A percentile compares a stretch with the other conserved stretches of the same genome.
Evolutionary conservation across 2,888 invertebrate genomes (phyloP).

Genomic region (Dioctria rufipes): DNA sequence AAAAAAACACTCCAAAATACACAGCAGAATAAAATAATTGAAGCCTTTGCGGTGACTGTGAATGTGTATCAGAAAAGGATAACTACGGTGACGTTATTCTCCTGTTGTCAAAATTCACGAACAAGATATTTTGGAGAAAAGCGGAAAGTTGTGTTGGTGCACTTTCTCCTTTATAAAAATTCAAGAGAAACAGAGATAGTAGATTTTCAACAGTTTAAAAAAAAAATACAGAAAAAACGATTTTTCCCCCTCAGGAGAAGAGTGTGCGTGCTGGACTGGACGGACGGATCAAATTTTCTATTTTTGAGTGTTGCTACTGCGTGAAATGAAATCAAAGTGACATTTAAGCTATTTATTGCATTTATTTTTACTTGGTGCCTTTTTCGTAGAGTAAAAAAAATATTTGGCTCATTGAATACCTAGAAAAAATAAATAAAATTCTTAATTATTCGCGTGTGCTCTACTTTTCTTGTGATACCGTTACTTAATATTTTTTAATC

Average conservation of each 20-base stretch:
- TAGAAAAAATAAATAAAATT: no score
- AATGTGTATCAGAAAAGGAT: slow-evolving; percentile 39
- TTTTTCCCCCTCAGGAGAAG: slow-evolving; percentile 8
- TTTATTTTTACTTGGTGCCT: slow-evolving; percentile 48
- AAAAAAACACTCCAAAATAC: no score
- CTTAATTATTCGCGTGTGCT: background rate
- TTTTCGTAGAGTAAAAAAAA: slow-evolving; percentile 8
- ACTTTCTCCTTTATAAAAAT: slow-evolving; percentile 40
- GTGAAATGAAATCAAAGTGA: slow-evolving; percentile 34
- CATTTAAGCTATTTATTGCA: background rate
- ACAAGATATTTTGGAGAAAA: slow-evolving; percentile 23
- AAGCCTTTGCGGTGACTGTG: no score
- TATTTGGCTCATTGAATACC: no score
- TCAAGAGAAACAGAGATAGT: slow-evolving; percentile 18
- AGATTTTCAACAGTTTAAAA: background rate
- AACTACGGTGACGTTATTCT: background rate
- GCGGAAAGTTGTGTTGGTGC: slow-evolving; percentile 33
- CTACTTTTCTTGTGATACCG: slow-evolving; percentile 35
- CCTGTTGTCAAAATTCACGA: slow-evolving; percentile 5
- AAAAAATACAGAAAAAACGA: slow-evolving; percentile 34
- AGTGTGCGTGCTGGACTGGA: background rate
- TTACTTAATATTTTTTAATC: background rate
- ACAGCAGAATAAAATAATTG: no score
- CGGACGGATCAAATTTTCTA: slow-evolving; percentile 25
- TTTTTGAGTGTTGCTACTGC: slow-evolving; percentile 27